These are phyloP conservation scores for Excalfactoria chinensis DNA, from an alignment of 2,113 vertebrate genomes.

Conservation along the genomic window DNA sequence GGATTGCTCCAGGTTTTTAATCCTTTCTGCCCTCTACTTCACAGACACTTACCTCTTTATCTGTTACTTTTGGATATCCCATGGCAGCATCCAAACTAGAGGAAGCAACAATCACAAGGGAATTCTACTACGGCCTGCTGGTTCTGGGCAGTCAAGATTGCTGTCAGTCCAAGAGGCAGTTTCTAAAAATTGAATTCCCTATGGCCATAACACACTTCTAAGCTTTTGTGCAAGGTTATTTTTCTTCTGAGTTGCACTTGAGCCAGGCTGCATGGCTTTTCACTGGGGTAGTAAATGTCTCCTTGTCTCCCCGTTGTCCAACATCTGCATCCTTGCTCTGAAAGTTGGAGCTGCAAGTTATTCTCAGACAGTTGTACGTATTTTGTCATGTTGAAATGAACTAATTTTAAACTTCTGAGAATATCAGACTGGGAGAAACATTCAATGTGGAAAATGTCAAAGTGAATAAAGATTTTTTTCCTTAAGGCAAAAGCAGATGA, in stretches of 20 bases:
- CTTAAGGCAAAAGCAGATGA: constrained; percentile 8
- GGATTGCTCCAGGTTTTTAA: background rate
- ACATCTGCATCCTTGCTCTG: background rate
- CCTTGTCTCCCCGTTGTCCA: background rate
- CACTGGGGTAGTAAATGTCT: background rate
- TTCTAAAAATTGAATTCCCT: background rate
- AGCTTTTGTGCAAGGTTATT: background rate
- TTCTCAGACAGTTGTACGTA: background rate
- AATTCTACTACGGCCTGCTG: background rate
- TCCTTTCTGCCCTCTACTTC: background rate
- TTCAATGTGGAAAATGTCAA: constrained; percentile 23
- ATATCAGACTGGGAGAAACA: background rate
- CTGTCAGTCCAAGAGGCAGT: background rate
- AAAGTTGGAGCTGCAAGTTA: background rate
- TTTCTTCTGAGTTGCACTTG: background rate
- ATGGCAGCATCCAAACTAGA: background rate
- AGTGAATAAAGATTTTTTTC: constrained; percentile 4
- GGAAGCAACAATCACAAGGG: background rate
- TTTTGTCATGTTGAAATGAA: background rate
- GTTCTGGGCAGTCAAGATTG: background rate
- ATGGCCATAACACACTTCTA: background rate
- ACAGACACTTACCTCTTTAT: background rate
- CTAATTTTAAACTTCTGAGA: constrained; percentile 13
- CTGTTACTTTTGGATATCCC: background rate
- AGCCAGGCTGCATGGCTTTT: background rate